A percentile compares a stretch with the other conserved stretches of the same genome.
Evolutionary conservation across 1,140 invertebrate species (phyloP).

Genomic region (Pseudomyrmex cubaensis): DNA sequence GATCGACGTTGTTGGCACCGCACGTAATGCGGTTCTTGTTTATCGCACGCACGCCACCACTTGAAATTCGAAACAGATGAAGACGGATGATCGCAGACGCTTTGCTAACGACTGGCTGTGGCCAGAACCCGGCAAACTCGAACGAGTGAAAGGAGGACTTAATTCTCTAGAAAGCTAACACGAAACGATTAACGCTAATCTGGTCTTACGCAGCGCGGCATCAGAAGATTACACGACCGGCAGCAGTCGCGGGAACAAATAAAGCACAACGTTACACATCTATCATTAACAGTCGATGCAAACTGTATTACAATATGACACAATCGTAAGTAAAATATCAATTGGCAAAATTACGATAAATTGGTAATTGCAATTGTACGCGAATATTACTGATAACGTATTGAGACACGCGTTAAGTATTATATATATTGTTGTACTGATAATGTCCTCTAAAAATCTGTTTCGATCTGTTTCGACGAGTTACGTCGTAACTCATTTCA

Average conservation of each 20-base stretch:
- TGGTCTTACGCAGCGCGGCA: constrained; percentile 54
- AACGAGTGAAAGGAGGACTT: constrained; percentile 52
- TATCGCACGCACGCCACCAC: constrained; percentile 16
- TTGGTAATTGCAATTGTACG: not conserved
- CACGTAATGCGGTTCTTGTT: constrained; percentile 24
- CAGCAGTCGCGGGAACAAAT: constrained; percentile 15
- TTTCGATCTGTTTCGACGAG: not conserved
- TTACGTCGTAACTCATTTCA: not conserved
- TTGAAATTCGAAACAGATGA: constrained; percentile 56
- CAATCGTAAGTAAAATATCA: constrained; percentile 31
- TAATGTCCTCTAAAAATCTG: not conserved
- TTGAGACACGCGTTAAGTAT: too few species aligned
- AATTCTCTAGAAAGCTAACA: constrained; percentile 54
- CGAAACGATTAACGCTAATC: constrained; percentile 58
- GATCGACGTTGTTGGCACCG: constrained; percentile 38
- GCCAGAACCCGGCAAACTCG: not conserved
- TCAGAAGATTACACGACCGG: constrained; percentile 42
- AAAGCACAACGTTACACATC: constrained; percentile 10
- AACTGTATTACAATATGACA: constrained; percentile 38
- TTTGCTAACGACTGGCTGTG: not conserved
- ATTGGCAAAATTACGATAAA: not conserved
- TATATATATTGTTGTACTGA: not conserved
- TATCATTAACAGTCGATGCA: constrained; percentile 24
- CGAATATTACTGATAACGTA: not conserved
- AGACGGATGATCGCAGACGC: constrained; percentile 46